Conservation (phyloP, 2,113 vertebrate genomes). For the Urocynchramus pylzowi region DNA sequence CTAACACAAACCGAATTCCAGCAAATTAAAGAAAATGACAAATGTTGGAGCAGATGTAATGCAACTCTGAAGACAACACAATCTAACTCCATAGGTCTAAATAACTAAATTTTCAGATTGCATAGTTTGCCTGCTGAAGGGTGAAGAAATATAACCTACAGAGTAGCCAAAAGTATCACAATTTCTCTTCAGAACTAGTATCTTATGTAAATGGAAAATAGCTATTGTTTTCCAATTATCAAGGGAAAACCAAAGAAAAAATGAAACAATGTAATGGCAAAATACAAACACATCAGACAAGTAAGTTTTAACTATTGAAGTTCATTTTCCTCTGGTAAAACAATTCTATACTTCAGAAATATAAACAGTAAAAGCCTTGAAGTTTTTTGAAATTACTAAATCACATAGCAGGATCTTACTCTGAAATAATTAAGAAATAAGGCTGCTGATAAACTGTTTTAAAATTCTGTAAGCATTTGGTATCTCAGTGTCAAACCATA, state of each 20-base stretch:
- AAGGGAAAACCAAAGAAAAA: neutral
- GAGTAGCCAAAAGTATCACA: neutral
- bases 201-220: neutral
- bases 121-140: neutral
- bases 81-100: neutral
- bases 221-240: neutral
- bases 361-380: neutral
- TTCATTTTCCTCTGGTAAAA: neutral
- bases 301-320: neutral
- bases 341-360: neutral
- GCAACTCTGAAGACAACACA: neutral
- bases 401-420: neutral
- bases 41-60: neutral
- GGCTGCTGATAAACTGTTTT: neutral
- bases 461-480: neutral
- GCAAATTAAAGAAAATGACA: conserved; percentile 9
- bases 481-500: neutral
- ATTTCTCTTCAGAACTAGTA: neutral
- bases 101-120: neutral
- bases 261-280: neutral
- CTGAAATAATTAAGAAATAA: neutral
- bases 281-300: neutral
- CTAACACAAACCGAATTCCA: conserved; percentile 42
- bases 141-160: neutral
- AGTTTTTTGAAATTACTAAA: neutral